These are phyloP conservation scores for Drosophila sp. DNA, from an alignment of 1,140 invertebrate genomes.

Conservation along the genomic window DNA sequence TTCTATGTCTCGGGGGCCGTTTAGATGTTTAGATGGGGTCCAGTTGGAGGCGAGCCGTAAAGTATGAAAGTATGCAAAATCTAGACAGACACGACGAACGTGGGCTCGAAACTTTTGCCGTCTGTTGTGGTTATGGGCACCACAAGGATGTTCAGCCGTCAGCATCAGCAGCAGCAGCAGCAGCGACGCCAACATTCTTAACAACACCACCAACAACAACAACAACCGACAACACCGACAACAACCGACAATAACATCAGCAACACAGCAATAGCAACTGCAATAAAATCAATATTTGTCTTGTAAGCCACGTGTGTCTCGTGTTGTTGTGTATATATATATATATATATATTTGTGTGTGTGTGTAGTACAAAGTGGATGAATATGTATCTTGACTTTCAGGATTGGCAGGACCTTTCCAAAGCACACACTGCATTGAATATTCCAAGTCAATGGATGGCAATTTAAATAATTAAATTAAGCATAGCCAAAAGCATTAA, in stretches of 20 bases:
- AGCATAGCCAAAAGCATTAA: background rate
- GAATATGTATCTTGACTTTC: slow-evolving; percentile 14
- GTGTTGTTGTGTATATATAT: slow-evolving; percentile 44
- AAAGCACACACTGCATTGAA: slow-evolving; percentile 16
- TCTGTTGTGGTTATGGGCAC: slow-evolving; percentile 59
- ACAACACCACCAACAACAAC: background rate
- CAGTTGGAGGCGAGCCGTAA: slow-evolving; percentile 24
- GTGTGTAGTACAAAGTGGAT: background rate
- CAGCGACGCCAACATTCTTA: slow-evolving; percentile 19
- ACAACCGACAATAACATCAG: slow-evolving; percentile 17
- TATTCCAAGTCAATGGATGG: slow-evolving; percentile 1
- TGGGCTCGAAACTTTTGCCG: slow-evolving; percentile 57
- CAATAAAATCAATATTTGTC: slow-evolving; percentile 79
- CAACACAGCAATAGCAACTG: slow-evolving; percentile 44
- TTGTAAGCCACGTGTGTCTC: slow-evolving; percentile 78
- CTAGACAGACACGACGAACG: slow-evolving; percentile 46
- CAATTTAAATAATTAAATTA: slow-evolving; percentile 7
- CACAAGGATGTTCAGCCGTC: slow-evolving; percentile 22
- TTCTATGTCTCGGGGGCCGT: background rate
- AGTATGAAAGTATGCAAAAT: slow-evolving; percentile 72
- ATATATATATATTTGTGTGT: slow-evolving; percentile 27
- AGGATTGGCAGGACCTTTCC: slow-evolving; percentile 19
- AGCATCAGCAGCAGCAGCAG: slow-evolving; percentile 33
- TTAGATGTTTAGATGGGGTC: background rate
- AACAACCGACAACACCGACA: slow-evolving; percentile 16